These are phyloP conservation scores for Oophaga pumilio DNA, from an alignment of 2,113 vertebrate species.

Conservation along the genomic window DNA sequence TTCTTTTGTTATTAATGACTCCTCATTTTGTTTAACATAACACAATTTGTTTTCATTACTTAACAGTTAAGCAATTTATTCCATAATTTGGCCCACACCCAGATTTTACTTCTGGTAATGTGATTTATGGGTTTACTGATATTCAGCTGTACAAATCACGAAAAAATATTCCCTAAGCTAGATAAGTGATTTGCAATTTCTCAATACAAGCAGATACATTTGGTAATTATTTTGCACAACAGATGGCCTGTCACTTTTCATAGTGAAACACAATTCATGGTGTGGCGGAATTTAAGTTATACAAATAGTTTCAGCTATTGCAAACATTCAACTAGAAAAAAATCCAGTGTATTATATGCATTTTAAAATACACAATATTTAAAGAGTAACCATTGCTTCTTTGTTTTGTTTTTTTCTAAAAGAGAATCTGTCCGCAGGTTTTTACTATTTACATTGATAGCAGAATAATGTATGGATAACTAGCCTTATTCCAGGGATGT, in stretches of 20 bases:
- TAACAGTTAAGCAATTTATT: constrained; percentile 51
- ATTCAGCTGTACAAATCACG: constrained; percentile 43
- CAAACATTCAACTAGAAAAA: background rate
- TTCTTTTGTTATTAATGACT: constrained; percentile 51
- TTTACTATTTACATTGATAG: no score
- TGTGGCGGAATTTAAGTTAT: constrained; percentile 19
- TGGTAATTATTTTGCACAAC: constrained; percentile 54
- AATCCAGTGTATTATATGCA: background rate
- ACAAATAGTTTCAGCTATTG: background rate
- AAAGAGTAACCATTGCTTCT: background rate
- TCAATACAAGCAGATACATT: constrained; percentile 48
- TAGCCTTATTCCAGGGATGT: no score
- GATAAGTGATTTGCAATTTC: constrained; percentile 43
- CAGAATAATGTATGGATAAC: no score
- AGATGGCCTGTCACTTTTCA: constrained; percentile 55
- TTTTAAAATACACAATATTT: background rate
- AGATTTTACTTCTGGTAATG: constrained; percentile 52
- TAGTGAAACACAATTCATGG: constrained; percentile 42
- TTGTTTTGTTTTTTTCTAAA: no score
- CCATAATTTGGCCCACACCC: constrained; percentile 51
- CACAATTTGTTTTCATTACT: constrained; percentile 57
- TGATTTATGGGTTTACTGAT: constrained; percentile 51
- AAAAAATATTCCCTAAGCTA: constrained; percentile 49
- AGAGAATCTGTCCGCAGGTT: no score
- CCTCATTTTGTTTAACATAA: constrained; percentile 55